Evolutionary conservation across 2,113 vertebrate species (phyloP).

Genomic region (Tachysurus fulvidraco): DNA sequence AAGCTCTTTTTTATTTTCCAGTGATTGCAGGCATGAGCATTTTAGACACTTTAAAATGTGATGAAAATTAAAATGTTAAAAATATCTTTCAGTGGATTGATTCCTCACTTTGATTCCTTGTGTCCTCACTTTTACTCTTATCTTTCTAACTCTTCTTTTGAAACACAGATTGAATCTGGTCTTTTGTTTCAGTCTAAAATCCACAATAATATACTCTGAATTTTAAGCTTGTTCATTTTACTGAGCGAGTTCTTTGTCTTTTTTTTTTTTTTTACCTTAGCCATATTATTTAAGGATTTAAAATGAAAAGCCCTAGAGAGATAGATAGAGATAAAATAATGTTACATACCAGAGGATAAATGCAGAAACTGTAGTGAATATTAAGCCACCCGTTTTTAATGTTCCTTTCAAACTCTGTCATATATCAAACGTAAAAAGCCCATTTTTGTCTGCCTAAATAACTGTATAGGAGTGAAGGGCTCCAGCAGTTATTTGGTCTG

Average conservation of each 20-base stretch:
- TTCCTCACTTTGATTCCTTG: neutral
- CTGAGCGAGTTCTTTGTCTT: neutral
- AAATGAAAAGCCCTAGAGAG: neutral
- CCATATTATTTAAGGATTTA: neutral
- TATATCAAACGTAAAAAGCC: conserved; percentile 8
- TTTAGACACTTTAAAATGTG: neutral
- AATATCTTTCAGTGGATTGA: conserved; percentile 5
- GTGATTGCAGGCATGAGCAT: conserved; percentile 46
- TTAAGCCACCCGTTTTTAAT: neutral
- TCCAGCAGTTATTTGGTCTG: conserved; percentile 50
- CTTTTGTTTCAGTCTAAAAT: conserved; percentile 31
- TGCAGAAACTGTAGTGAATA: conserved; percentile 9
- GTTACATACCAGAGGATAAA: neutral
- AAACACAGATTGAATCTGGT: conserved; percentile 54
- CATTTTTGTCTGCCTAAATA: conserved; percentile 42
- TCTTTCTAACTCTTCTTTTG: conserved; percentile 39
- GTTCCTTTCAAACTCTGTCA: conserved; percentile 26
- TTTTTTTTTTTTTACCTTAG: neutral
- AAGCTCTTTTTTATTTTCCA: neutral
- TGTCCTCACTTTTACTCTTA: conserved; percentile 21
- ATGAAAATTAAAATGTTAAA: neutral
- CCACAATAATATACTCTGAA: neutral
- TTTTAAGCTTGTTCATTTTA: conserved; percentile 8
- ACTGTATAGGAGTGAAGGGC: conserved; percentile 30
- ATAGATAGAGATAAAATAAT: neutral